Percentiles rank a stretch among this genome's conserved stretches.
Evolutionary conservation across 2,113 vertebrate species (phyloP).

Genomic region (Talpa occidentalis): DNA sequence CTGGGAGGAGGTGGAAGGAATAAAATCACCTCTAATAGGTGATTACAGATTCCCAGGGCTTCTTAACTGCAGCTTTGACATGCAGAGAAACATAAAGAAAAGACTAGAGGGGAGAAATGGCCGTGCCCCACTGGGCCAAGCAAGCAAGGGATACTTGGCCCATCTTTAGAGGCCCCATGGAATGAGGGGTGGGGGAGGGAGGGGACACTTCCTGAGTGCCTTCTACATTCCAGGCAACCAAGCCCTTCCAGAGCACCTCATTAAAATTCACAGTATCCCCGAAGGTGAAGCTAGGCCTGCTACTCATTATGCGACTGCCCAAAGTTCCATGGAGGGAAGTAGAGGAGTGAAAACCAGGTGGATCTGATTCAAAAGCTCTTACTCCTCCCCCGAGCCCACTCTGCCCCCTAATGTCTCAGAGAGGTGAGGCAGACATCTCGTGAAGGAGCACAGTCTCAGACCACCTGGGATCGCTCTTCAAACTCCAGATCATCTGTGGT

Average conservation of each 20-base stretch:
- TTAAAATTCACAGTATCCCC: neutral
- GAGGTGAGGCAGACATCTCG: fast-evolving
- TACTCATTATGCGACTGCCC: neutral
- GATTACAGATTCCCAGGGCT: constrained; percentile 24
- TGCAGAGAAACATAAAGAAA: neutral
- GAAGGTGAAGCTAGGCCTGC: neutral
- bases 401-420: neutral
- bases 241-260: neutral
- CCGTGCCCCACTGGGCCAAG: neutral
- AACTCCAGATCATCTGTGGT: neutral
- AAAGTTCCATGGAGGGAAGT: neutral
- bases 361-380: neutral
- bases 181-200: neutral
- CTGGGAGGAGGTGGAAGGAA: neutral
- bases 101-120: neutral
- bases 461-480: neutral
- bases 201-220: neutral
- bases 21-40: constrained; percentile 29
- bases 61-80: neutral
- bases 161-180: neutral
- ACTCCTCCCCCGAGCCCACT: neutral
- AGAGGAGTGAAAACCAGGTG: neutral
- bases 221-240: neutral
- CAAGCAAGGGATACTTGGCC: neutral
- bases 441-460: no score